Evolutionary conservation across 1,140 invertebrate species (phyloP), one percentile per base, ranked within the genome.

Genomic region (Camponotus pennsylvanicus): DNA sequence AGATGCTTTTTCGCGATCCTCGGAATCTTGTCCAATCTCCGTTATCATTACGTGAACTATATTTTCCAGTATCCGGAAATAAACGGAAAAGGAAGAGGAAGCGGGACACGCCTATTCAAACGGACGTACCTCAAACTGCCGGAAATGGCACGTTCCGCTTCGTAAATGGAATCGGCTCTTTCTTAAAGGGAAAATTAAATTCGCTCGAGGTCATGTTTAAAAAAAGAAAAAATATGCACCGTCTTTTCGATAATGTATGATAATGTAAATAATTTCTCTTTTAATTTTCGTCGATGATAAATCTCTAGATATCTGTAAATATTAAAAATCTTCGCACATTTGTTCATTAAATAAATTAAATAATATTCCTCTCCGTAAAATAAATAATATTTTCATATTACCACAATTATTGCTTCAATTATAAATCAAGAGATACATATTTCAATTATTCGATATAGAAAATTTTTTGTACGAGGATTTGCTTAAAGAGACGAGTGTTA

Each of bases 41-140:
- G 69, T 63, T 75, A 49, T 83, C 57, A 34, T 83, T 45, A 64
- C 69, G 49, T 32, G 52, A 34, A 18, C 15, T 57, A 85, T 63
- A 59, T 70, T 87, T 59, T 84, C 52, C 59, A 88, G 90, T 93
- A 93, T 92, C 87, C 92, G 92, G 92, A 93, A 93, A 92, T 93
- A 90, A 89, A 86, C 57, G 86, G 88, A 90, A 93, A 85, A 90
- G 92, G 92, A 93, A 93, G 70, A 92, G 93, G 92, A 94, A 86
- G n/a, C 85, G 70, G 79, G 92, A 90, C 92, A 92, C 91, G 87
- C 92, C 92, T 82, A 64, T 21, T 57, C 85, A n/a, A 15, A 64
- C 49, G 55, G 32, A 40, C 63, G 64, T 76, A 64, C 32, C 55
- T 52, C 63, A n/a, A 45, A 1, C 63, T 21, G 49, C 52, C 70